A percentile compares a stretch with the other conserved stretches of the same genome.
These are phyloP conservation scores for Stigmatopora argus DNA, from an alignment of 2,113 vertebrate species.

Conservation along the genomic window DNA sequence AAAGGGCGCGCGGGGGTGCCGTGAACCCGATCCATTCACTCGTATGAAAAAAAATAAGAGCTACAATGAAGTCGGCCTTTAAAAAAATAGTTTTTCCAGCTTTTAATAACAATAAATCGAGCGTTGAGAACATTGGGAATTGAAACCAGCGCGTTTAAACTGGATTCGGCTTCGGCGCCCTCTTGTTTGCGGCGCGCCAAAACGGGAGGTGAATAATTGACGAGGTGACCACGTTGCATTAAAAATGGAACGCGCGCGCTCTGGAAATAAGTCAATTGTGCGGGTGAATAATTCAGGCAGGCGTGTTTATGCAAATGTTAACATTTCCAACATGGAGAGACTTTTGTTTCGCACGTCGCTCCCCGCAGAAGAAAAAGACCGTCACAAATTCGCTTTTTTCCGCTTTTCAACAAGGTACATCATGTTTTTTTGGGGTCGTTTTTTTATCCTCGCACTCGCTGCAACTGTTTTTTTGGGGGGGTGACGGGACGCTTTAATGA, in stretches of 20 bases:
- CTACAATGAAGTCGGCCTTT: no score
- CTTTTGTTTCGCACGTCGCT: slow-evolving; percentile 33
- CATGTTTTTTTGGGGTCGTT: slow-evolving; percentile 2
- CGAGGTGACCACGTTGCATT: slow-evolving; percentile 59
- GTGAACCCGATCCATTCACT: no score
- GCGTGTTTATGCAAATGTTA: slow-evolving; percentile 65
- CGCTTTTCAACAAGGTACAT: slow-evolving; percentile 17
- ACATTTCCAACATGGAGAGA: slow-evolving; percentile 48
- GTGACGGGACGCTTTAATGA: not conserved
- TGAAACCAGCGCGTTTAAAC: no score
- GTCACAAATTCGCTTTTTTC: slow-evolving; percentile 9
- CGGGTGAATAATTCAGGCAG: slow-evolving; percentile 61
- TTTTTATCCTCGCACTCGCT: slow-evolving; percentile 11
- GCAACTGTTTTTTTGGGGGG: not conserved
- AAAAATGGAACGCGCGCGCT: slow-evolving; percentile 60
- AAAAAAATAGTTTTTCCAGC: no score
- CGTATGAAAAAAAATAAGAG: no score
- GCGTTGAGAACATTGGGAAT: no score
- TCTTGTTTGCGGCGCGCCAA: slow-evolving; percentile 29
- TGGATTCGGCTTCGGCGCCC: not conserved
- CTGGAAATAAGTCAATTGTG: slow-evolving; percentile 68
- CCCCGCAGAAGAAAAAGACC: slow-evolving; percentile 27
- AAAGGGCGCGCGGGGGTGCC: no score
- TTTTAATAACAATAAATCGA: no score
- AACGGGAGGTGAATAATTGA: slow-evolving; percentile 60